Base-by-base conservation (phyloP, 2,113 vertebrate genomes). In the Taurulus bubalis region DNA sequence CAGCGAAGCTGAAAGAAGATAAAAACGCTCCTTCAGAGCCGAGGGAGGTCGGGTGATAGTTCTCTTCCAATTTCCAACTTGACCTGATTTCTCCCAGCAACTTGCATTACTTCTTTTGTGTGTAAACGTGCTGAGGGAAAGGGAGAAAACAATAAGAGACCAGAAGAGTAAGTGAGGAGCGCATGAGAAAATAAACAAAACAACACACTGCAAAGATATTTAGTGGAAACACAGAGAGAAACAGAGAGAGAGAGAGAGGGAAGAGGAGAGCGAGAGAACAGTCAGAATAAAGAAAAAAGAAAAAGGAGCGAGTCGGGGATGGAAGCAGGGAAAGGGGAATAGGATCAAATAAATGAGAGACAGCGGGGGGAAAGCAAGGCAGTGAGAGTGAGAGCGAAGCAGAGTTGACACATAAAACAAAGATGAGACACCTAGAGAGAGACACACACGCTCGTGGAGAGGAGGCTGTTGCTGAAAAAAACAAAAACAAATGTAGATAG, bases 401-500 rank as follows among this genome's bases (percentile, higher is more conserved):
- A 71, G 40, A 64, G 65, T 82, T 88, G 86, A 90, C 89, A 91
- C 77, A 86, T 71, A 77, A 88, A 88, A 87, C 83, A 91, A 87
- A 91, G 81, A 90, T 88, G 90, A 90, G 84, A 86, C 81, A 87
- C 78, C 67, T 83, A 77, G 15, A 80, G 58, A 75, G 69, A 80
- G 53, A 24, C 38, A 71, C 67, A 47, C 56, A 42, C 24, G 42
- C 71, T 55, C 56, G 76, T 59, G 69, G 40, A 83, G 78, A 70
- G 66, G 76, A 85, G 70, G 83, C 83, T 90, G 81, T 79, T 89
- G 81, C 85, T 89, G 84, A 83, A 89, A 87, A 30, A 55, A n/a
- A 10, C 2, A 53, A n/a, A 53, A n/a, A 53, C 1, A 53, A 91
- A 89, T 83, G 81, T 68, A 89, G 90, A 92, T 69, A 86, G 87